Percentiles rank a stretch among this genome's conserved stretches.
phyloP scores from a whole-genome alignment of 1,140 invertebrate species.

The Lineus longissimus region DNA sequence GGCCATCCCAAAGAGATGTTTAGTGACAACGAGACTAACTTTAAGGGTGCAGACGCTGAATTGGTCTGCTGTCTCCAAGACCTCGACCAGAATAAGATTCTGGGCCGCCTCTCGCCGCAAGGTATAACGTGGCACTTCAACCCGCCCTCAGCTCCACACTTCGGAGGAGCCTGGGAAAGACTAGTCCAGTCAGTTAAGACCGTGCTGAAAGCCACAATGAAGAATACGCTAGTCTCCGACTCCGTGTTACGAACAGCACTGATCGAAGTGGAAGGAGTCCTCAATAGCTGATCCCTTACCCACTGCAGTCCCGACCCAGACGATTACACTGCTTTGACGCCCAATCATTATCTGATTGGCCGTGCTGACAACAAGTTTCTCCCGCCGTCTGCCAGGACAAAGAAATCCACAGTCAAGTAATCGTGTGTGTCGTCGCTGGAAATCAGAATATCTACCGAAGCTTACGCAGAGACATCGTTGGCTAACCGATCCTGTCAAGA shows the following conservation, averaged over 20 bases:
- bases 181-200: slow-evolving; percentile 11
- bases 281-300: slow-evolving; percentile 30
- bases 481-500: neutral
- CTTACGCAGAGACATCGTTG: neutral
- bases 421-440: slow-evolving; percentile 12
- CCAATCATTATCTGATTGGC: slow-evolving; percentile 29
- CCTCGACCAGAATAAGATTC: neutral
- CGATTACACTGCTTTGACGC: slow-evolving; percentile 29
- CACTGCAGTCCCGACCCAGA: slow-evolving; percentile 28
- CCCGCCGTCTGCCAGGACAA: neutral
- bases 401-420: neutral
- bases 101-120: neutral
- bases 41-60: slow-evolving; percentile 13
- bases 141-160: slow-evolving; percentile 5
- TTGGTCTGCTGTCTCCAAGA: neutral
- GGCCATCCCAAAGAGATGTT: slow-evolving; percentile 11
- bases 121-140: slow-evolving; percentile 5
- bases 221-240: neutral
- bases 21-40: slow-evolving; percentile 19
- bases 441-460: slow-evolving; percentile 6
- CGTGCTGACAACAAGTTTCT: slow-evolving; percentile 5
- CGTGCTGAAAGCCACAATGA: neutral
- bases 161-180: slow-evolving; percentile 1
- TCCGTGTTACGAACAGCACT: slow-evolving; percentile 19
- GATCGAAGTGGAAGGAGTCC: slow-evolving; percentile 19